Base-by-base conservation (phyloP, 2,113 vertebrate species). In the Delphinapterus leucas region DNA sequence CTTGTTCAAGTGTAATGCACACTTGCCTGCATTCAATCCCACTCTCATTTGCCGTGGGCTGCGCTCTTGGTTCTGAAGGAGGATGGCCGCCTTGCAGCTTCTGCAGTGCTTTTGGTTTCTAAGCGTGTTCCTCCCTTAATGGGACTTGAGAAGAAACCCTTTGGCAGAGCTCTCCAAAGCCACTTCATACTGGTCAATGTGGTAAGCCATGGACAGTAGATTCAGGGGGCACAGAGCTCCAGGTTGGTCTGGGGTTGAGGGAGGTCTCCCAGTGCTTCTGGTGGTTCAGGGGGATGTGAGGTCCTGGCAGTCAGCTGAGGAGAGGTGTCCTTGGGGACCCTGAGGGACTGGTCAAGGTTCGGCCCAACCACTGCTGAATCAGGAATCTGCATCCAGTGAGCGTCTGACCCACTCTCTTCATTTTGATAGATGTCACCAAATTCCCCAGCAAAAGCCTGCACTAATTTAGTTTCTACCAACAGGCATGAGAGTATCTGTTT, bases 31-130 rank as follows among this genome's bases (percentile, higher is more conserved):
- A 1, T 25, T 74, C 49, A 47, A 7, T 4, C 15, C 14, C 55
- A 33, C 12, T 77, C 38, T 25, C 2, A 1, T 23, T 63, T 49
- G 28, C 63, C 5, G 0, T 0, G 5, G 67, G 28, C 58, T 92
- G 44, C 55, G 79, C 76, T 77, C 55, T 84, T 26, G 58, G 13
- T 67, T 93, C 65, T 85, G 53, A 79, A 84, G n/a, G 53, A 86
- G 44, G 28, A 31, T 36, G 1, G 10, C 11, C 28, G 73, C 15
- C 6, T 14, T 3, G 0, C 5, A 11, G 28, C 15, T 33, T n/a
- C 63, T 38, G 33, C 20, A 21, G 68, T 33, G 28, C 28, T 26
- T 11, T 2, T 76, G 70, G 60, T 49, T 44, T 67, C 83, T 68
- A 33, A 21, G 28, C 7, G 12, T 33, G 9, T 41, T 74, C 73